Evolutionary conservation across 2,888 invertebrate species (phyloP), one percentile per base, ranked within the genome.

Genomic region (Caenorhabditis sinica): DNA sequence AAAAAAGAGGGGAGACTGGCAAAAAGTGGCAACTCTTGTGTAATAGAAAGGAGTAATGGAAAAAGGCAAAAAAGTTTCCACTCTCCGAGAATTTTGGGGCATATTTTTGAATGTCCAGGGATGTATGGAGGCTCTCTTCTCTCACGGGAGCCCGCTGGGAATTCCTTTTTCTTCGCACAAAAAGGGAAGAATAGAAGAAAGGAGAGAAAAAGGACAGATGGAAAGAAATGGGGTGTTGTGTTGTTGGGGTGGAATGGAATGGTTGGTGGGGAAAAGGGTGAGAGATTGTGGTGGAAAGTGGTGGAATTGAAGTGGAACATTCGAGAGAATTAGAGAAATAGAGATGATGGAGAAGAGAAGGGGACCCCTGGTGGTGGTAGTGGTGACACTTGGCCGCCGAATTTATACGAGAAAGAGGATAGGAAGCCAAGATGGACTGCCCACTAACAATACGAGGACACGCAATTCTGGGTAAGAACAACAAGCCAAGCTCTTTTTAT

Each of bases 351-450:
- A n/a, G n/a, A n/a, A 13, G 65, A 40, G 40, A 68, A 71, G 61
- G 49, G 49, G 72, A 58, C 72, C 28, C 53, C 33, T 17, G 56
- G 49, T 36, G 72, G 51, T 30, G 73, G 40, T 51, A 60, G 80
- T 81, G 81, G 80, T 80, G 80, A 80, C 80, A 80, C 80, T 80
- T 80, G 80, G 72, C 72, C 66, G 65, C 72, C 65, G 80, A 80
- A 80, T 80, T 80, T 72, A 80, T 72, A 80, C 80, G 80, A 80
- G 68, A 53, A 65, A 51, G 23, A 53, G 40, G 15, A 69, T 25
- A 69, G 72, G 72, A 79, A 72, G 61, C 56, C 53, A 66, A 72
- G 71, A 80, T 79, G 79, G 80, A 72, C 79, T 72, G 40, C 58
- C 68, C 13, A n/a, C n/a, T n/a, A 33, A n/a, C 11, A 51, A 49